phyloP scores from a whole-genome alignment of 2,113 vertebrate genomes.

The Thunnus maccoyii region DNA sequence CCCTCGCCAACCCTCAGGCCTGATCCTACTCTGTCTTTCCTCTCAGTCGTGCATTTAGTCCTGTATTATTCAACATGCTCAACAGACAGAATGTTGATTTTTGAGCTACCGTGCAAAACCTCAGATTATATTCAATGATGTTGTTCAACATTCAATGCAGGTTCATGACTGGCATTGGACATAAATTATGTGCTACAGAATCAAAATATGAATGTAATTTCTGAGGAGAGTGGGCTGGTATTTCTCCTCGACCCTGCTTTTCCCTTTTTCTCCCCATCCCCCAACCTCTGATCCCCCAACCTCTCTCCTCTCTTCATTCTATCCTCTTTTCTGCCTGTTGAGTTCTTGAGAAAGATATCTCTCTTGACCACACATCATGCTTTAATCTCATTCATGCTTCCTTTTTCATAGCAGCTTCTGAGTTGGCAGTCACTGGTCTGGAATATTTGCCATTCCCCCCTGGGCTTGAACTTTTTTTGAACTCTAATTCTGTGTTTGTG shows the following conservation, averaged over 20 bases:
- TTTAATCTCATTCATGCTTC: conserved; percentile 62
- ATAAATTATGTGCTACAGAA: not conserved
- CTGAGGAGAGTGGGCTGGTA: not conserved
- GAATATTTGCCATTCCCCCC: conserved; percentile 28
- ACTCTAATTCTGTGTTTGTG: conserved; percentile 54
- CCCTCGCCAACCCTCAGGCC: not conserved
- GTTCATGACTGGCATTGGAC: not conserved
- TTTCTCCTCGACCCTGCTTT: conserved; percentile 4
- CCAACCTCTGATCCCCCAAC: not conserved
- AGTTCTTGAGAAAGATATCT: conserved; percentile 63
- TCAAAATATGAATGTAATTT: not conserved
- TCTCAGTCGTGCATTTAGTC: not conserved
- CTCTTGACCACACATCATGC: conserved; percentile 57
- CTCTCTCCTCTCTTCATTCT: conserved; percentile 31
- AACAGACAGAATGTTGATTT: not conserved
- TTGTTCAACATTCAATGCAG: not conserved
- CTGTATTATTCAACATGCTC: not conserved
- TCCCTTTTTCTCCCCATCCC: conserved; percentile 12
- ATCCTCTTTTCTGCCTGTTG: conserved; percentile 67
- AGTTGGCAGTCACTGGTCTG: conserved; percentile 35
- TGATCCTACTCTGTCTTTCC: not conserved
- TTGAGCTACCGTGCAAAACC: not conserved
- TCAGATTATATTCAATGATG: not conserved
- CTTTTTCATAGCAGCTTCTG: conserved; percentile 11
- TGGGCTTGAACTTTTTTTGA: conserved; percentile 40